These are phyloP conservation scores for Sycophaga agraensis DNA, from an alignment of 1,140 invertebrate species.

Conservation along the genomic window DNA sequence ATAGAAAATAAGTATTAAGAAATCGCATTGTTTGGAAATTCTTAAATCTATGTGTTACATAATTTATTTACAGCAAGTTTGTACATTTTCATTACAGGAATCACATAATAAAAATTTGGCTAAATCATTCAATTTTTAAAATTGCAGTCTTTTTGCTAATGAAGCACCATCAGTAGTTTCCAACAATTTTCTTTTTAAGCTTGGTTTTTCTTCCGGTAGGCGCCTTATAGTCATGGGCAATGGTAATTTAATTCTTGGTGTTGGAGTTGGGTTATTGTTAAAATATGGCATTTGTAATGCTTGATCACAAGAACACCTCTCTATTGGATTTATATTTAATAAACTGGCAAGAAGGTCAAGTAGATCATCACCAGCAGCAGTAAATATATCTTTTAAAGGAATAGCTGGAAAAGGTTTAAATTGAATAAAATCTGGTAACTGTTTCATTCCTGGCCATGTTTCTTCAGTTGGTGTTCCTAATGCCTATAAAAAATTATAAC, in stretches of 20 bases:
- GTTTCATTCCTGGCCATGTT: constrained; percentile 86
- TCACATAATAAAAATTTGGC: constrained; percentile 6
- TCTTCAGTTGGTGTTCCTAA: constrained; percentile 90
- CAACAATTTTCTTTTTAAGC: constrained; percentile 72
- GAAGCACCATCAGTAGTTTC: constrained; percentile 70
- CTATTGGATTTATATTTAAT: constrained; percentile 82
- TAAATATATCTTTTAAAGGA: constrained; percentile 90
- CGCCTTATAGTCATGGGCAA: constrained; percentile 68
- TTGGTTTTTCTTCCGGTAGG: constrained; percentile 66
- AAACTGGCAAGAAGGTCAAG: constrained; percentile 79
- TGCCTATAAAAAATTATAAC: constrained; percentile 55
- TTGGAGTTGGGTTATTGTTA: constrained; percentile 87
- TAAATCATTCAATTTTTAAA: constrained; percentile 47
- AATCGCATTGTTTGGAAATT: not conserved
- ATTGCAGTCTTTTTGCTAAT: constrained; percentile 67
- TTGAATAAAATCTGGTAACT: constrained; percentile 88
- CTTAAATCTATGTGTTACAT: constrained; percentile 16
- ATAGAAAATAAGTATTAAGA: constrained; percentile 12
- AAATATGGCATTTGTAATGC: constrained; percentile 83
- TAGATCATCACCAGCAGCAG: constrained; percentile 92
- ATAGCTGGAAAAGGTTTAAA: constrained; percentile 86
- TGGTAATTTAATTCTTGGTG: constrained; percentile 77
- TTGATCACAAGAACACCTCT: constrained; percentile 79
- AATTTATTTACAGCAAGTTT: constrained; percentile 26
- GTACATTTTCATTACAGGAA: constrained; percentile 19